phyloP scores from a whole-genome alignment of 2,113 vertebrate genomes.

The Scomber colias region DNA sequence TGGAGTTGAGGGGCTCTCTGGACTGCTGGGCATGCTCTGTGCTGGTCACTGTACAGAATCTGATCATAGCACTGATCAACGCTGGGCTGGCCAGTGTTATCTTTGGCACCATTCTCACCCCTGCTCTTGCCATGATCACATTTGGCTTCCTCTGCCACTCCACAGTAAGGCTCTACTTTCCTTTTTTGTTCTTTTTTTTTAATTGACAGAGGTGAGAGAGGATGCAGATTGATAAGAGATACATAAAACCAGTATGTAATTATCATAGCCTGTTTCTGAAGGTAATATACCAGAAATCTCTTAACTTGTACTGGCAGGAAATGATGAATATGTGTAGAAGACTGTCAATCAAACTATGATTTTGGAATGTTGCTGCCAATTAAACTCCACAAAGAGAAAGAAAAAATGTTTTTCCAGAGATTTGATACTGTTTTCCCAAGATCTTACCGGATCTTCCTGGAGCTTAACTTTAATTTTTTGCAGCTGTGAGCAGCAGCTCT shows the following conservation, averaged over 20 bases:
- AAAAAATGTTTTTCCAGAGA: slow-evolving; percentile 50
- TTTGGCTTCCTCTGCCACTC: slow-evolving; percentile 94
- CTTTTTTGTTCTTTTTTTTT: neutral
- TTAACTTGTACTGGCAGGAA: neutral
- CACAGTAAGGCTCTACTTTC: slow-evolving; percentile 78
- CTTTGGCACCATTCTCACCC: slow-evolving; percentile 87
- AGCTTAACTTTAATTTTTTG: slow-evolving; percentile 45
- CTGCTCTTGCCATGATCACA: slow-evolving; percentile 87
- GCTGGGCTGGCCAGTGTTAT: slow-evolving; percentile 81
- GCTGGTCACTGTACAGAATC: slow-evolving; percentile 90
- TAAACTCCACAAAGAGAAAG: neutral
- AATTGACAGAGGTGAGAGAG: neutral
- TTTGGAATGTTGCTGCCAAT: slow-evolving; percentile 16
- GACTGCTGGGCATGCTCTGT: slow-evolving; percentile 96
- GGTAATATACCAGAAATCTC: neutral
- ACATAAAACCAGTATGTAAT: too few relatives aligned
- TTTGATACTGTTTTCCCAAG: slow-evolving; percentile 62
- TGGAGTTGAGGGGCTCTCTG: slow-evolving; percentile 88
- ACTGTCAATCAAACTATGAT: slow-evolving; percentile 35
- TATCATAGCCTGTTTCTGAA: too few relatives aligned
- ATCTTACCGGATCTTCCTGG: slow-evolving; percentile 22
- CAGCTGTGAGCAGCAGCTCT: slow-evolving; percentile 55
- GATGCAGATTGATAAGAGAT: neutral
- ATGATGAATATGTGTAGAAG: neutral
- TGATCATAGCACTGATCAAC: slow-evolving; percentile 88